phyloP scores from a whole-genome alignment of 1,140 invertebrate species.

The Drosophila sp. region DNA sequence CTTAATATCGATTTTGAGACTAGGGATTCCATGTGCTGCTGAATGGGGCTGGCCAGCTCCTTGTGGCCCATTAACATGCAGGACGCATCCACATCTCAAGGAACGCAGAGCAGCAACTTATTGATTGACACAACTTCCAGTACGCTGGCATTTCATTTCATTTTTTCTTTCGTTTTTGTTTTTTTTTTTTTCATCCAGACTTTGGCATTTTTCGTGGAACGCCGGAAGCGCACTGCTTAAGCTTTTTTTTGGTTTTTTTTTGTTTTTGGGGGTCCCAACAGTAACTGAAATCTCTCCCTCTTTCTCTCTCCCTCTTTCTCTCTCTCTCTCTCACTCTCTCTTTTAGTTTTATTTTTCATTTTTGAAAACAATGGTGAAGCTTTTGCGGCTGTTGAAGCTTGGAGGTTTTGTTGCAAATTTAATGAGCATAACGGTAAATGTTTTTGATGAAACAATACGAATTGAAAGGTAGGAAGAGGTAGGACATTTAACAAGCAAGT shows the following conservation, averaged over 20 bases:
- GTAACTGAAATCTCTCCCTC: slow-evolving; percentile 48
- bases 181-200: slow-evolving; percentile 27
- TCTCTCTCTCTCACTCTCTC: neutral
- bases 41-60: slow-evolving; percentile 14
- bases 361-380: slow-evolving; percentile 62
- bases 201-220: slow-evolving; percentile 68
- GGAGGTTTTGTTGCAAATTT: slow-evolving; percentile 64
- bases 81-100: slow-evolving; percentile 65
- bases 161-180: slow-evolving; percentile 31
- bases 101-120: slow-evolving; percentile 68
- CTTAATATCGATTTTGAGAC: slow-evolving; percentile 57
- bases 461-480: slow-evolving; percentile 28
- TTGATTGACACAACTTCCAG: slow-evolving; percentile 82
- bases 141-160: slow-evolving; percentile 54
- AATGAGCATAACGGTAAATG: slow-evolving; percentile 81
- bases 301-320: neutral
- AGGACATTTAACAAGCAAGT: slow-evolving; percentile 66
- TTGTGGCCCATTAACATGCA: slow-evolving; percentile 69
- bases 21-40: slow-evolving; percentile 18
- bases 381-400: slow-evolving; percentile 17
- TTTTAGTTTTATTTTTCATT: slow-evolving; percentile 24
- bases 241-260: slow-evolving; percentile 44
- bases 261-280: slow-evolving; percentile 31
- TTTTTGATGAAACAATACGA: slow-evolving; percentile 79
- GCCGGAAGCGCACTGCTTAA: slow-evolving; percentile 71